phyloP scores from a whole-genome alignment of 2,113 vertebrate species.

The Ceratotherium simum region DNA sequence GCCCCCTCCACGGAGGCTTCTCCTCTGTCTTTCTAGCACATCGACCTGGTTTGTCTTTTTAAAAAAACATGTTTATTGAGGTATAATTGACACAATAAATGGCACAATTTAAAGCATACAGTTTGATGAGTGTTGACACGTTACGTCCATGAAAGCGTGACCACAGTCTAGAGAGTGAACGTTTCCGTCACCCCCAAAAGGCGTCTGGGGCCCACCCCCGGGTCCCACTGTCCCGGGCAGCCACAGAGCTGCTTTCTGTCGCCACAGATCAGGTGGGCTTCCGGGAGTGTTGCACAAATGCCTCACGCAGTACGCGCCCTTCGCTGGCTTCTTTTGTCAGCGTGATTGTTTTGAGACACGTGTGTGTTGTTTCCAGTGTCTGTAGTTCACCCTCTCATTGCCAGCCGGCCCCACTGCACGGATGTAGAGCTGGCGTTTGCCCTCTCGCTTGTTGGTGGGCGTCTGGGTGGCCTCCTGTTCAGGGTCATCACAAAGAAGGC shows the following conservation, averaged over 20 bases:
- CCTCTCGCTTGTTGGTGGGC: rapidly evolving
- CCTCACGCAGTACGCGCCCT: rapidly evolving
- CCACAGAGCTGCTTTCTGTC: neutral
- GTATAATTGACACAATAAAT: no score
- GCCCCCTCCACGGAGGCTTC: neutral
- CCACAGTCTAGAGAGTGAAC: rapidly evolving
- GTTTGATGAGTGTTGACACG: neutral
- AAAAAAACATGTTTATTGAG: neutral
- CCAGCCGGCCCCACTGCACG: rapidly evolving
- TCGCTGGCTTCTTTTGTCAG: neutral
- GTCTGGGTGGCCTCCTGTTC: neutral
- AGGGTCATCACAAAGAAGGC: no score
- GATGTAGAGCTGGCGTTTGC: rapidly evolving
- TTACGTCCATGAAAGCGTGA: neutral
- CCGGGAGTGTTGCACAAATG: rapidly evolving
- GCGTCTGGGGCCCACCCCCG: rapidly evolving
- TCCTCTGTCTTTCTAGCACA: neutral
- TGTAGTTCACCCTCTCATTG: rapidly evolving
- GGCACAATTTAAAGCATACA: neutral
- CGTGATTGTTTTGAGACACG: rapidly evolving
- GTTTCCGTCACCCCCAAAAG: rapidly evolving
- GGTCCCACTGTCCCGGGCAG: rapidly evolving
- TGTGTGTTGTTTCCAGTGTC: rapidly evolving
- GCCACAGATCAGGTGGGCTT: neutral
- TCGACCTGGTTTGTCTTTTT: neutral